A percentile compares a stretch with the other conserved stretches of the same genome.
phyloP scores from a whole-genome alignment of 2,888 invertebrate genomes.

The Cerceris rybyensis region DNA sequence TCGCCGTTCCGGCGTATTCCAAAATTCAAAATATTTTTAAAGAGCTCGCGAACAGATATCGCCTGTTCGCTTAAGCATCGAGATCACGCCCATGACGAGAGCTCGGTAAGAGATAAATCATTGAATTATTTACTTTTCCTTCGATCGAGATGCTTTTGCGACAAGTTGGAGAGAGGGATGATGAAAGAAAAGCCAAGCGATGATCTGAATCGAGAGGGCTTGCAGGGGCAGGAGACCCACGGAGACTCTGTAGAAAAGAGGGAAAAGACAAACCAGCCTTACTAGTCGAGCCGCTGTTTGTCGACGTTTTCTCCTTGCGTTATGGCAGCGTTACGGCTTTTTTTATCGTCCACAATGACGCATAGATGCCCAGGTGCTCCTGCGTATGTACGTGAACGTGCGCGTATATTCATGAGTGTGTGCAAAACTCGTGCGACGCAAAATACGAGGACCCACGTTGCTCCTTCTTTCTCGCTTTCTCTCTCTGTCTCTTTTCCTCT shows the following conservation, averaged over 20 bases:
- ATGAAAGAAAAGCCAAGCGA: neutral
- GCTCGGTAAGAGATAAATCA: no score
- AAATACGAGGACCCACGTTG: constrained; percentile 31
- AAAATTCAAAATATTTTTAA: constrained; percentile 2
- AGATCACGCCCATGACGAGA: no score
- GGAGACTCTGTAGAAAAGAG: constrained; percentile 36
- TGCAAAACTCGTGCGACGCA: constrained; percentile 45
- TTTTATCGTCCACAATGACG: constrained; percentile 66
- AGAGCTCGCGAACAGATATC: neutral
- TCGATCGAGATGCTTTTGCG: neutral
- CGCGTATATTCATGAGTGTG: constrained; percentile 15
- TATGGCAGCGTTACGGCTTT: constrained; percentile 61
- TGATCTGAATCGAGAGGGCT: constrained; percentile 29
- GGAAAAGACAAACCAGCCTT: constrained; percentile 62
- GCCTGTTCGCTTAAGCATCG: no score
- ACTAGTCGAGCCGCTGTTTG: constrained; percentile 60
- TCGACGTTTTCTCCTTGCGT: constrained; percentile 57
- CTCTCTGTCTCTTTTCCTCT: no score
- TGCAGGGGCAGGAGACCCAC: neutral
- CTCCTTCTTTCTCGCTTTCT: neutral
- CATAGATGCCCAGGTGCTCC: constrained; percentile 65
- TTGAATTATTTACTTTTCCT: neutral
- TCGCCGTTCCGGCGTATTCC: neutral
- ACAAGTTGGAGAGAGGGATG: neutral
- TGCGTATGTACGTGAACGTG: constrained; percentile 26